Evolutionary conservation across 1,140 invertebrate genomes (phyloP), one percentile per base, ranked within the genome.

Genomic region (Arion vulgaris): DNA sequence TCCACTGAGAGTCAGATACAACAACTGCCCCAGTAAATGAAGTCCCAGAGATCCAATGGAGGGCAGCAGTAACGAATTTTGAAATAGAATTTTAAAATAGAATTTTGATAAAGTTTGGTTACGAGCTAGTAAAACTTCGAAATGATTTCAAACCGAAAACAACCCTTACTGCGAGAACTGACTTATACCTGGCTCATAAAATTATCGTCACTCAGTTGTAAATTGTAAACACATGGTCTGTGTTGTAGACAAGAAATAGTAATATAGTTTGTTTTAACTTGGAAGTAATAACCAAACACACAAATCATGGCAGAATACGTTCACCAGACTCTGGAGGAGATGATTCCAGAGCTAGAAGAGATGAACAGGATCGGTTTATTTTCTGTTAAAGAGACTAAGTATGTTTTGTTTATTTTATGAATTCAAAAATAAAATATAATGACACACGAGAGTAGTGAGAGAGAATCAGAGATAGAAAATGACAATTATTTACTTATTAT

Each of bases 331-430:
- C 71, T 81, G 32, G 80, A 81, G 36, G 80, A 81, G 62, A 81
- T 81, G 80, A 73, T 81, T 81, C 80, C 80, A 26, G 80, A 81
- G 39, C 49, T 81, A 39, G 80, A 81, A 28, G 80, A 81, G 51
- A 81, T 81, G 80, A 81, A 9, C 11, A 53, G 34, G 38, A 41
- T 74, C 23, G 80, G 71, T 11, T 73, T 81, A 39, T 81, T 81
- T 39, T 32, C 80, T 26, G 49, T 62, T 0, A 62, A 73, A 62
- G 80, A 81, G 38, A 81, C 80, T n/a, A 81, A 81, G 80, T 81
- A 73, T 57, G 71, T 57, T 23, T 45, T 69, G n/a, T n/a, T 66
- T 2, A 66, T 76, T 76, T n/a, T 49, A 28, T n/a, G n/a, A n/a
- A n/a, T n/a, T n/a, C n/a, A n/a, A n/a, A n/a, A n/a, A n/a, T n/a